Evolutionary conservation across 2,888 invertebrate species (phyloP).

Genomic region (Patella pellucida): DNA sequence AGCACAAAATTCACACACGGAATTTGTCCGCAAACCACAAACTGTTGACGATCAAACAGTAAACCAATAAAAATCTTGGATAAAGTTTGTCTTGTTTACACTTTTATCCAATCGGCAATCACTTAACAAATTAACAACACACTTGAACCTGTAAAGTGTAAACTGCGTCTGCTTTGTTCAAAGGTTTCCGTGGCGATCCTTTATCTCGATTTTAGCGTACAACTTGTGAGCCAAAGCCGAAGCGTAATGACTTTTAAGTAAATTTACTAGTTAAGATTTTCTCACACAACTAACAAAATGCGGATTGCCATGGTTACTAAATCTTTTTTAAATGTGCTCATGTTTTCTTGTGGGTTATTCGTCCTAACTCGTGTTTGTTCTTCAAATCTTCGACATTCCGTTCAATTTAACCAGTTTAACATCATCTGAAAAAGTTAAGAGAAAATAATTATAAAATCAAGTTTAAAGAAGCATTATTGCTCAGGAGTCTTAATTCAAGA

Average conservation of each 20-base stretch:
- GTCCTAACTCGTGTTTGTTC: neutral
- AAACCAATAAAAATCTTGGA: too few relatives aligned
- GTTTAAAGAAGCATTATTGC: too few relatives aligned
- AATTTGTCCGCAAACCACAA: neutral
- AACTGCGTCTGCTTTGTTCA: neutral
- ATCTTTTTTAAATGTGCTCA: neutral
- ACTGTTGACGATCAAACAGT: too few relatives aligned
- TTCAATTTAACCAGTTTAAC: neutral
- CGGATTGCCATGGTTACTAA: neutral
- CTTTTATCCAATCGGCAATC: conserved; percentile 1
- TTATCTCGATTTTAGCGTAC: too few relatives aligned
- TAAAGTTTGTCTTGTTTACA: neutral
- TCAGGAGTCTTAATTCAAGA: too few relatives aligned
- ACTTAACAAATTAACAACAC: neutral
- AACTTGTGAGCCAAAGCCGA: too few relatives aligned
- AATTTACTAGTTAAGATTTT: neutral
- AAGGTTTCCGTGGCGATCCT: neutral
- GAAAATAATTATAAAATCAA: neutral
- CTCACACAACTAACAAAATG: neutral
- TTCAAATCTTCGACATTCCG: neutral
- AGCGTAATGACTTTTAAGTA: neutral
- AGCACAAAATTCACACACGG: neutral
- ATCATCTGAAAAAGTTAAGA: neutral
- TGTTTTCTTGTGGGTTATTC: neutral
- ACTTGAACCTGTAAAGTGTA: neutral